These are phyloP conservation scores for Crambe crambe DNA, from an alignment of 37 sponge, comb jelly and placozoan species.

Conservation along the genomic window DNA sequence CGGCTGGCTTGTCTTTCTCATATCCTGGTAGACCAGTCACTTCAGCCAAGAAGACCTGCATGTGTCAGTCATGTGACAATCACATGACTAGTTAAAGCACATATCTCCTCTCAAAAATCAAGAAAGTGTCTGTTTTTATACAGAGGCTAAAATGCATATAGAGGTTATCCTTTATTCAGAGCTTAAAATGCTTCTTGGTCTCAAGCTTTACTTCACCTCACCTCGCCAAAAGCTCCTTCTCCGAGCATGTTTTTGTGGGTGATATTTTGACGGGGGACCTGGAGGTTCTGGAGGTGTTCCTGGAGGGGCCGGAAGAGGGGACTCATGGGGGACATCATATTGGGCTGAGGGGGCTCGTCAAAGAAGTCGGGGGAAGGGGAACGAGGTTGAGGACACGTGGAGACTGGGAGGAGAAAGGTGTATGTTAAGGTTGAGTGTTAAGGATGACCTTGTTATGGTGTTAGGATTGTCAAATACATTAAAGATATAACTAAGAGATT, in stretches of 20 bases:
- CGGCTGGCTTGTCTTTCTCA: slow-evolving; percentile 27
- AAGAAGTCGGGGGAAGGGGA: slow-evolving; percentile 48
- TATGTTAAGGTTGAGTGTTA: neutral
- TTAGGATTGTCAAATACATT: too few species aligned
- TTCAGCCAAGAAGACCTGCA: slow-evolving; percentile 58
- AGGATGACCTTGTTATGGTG: too few species aligned
- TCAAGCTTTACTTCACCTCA: slow-evolving; percentile 38
- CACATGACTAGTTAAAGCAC: neutral
- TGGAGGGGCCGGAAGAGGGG: slow-evolving; percentile 63
- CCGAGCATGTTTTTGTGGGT: slow-evolving; percentile 48
- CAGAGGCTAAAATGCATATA: neutral
- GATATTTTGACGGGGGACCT: slow-evolving; percentile 59
- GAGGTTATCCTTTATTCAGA: neutral
- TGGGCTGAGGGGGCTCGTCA: slow-evolving; percentile 16
- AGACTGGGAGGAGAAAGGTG: neutral
- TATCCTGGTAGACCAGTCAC: slow-evolving; percentile 48
- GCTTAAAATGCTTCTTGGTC: neutral
- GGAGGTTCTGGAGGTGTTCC: slow-evolving; percentile 47
- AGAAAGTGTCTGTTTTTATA: neutral
- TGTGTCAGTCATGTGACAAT: neutral
- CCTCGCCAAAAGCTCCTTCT: slow-evolving; percentile 84
- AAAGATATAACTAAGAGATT: too few species aligned
- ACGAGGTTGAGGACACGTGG: slow-evolving; percentile 23
- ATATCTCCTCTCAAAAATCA: neutral
- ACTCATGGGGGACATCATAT: slow-evolving; percentile 36